Percentiles rank a stretch among this genome's conserved stretches.
Evolutionary conservation across 2,888 invertebrate species (phyloP).

Genomic region (Himalopsyche anomala): DNA sequence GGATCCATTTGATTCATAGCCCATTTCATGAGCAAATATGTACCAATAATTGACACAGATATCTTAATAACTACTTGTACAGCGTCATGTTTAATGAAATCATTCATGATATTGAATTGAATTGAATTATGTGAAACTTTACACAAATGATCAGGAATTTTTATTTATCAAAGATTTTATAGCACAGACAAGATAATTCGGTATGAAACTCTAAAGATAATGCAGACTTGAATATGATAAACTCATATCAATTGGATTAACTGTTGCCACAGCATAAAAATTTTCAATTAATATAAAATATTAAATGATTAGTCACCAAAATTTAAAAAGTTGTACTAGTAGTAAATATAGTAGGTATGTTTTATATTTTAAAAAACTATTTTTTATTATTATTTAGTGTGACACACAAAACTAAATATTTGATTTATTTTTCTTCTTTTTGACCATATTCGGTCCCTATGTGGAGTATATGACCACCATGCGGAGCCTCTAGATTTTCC

Average conservation of each 20-base stretch:
- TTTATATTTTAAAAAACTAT: too few species aligned
- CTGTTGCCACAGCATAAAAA: not conserved
- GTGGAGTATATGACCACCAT: too few species aligned
- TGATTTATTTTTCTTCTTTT: too few species aligned
- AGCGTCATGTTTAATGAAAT: constrained; percentile 84
- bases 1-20: constrained; percentile 94
- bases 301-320: not conserved
- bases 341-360: too few species aligned
- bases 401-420: too few species aligned
- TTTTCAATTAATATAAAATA: not conserved
- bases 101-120: constrained; percentile 71
- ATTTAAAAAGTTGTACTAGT: not conserved
- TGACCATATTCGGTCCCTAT: too few species aligned
- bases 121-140: not conserved
- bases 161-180: not conserved
- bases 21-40: constrained; percentile 94
- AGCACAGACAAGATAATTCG: not conserved
- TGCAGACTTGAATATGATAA: not conserved
- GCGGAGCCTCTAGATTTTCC: too few species aligned
- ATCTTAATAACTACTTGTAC: constrained; percentile 86
- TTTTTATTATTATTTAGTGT: too few species aligned
- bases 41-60: constrained; percentile 88
- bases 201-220: not conserved
- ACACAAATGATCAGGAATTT: not conserved
- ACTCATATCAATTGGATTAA: not conserved